phyloP scores from a whole-genome alignment of 2,888 invertebrate genomes.

The Dryocosmus kuriphilus region DNA sequence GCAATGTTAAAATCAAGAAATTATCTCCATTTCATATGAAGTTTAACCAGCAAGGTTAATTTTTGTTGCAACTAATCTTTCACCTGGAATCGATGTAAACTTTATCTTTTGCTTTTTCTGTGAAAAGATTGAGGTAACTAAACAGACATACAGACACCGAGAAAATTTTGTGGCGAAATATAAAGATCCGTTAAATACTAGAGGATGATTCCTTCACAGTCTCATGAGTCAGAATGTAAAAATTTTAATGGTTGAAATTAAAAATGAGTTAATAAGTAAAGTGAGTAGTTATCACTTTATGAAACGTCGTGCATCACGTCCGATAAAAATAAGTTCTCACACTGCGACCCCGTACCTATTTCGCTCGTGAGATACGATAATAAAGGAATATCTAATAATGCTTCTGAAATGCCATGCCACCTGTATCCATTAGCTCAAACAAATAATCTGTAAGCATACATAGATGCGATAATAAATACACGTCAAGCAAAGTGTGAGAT shows the following conservation, averaged over 20 bases:
- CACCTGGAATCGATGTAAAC: no score
- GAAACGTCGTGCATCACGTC: constrained; percentile 30
- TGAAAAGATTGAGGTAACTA: no score
- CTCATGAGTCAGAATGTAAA: no score
- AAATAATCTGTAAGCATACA: constrained; percentile 27
- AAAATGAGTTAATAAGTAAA: constrained; percentile 3
- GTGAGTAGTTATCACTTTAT: background rate
- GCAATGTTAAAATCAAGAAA: no score
- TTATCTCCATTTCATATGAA: no score
- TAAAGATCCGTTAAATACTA: no score
- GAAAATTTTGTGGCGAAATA: no score
- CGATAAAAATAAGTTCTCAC: constrained; percentile 62
- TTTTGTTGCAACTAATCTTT: no score
- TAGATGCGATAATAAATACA: constrained; percentile 26
- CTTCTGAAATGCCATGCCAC: constrained; percentile 33
- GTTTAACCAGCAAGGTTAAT: no score
- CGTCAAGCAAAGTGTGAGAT: constrained; percentile 31
- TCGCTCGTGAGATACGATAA: constrained; percentile 53
- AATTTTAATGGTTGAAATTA: background rate
- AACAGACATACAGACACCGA: no score
- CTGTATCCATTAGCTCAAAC: constrained; percentile 33
- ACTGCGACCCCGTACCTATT: constrained; percentile 55
- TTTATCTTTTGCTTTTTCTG: no score
- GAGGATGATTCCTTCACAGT: no score
- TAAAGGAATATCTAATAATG: constrained; percentile 48